Evolutionary conservation across 1,140 invertebrate genomes (phyloP).

Genomic region (Battus philenor): DNA sequence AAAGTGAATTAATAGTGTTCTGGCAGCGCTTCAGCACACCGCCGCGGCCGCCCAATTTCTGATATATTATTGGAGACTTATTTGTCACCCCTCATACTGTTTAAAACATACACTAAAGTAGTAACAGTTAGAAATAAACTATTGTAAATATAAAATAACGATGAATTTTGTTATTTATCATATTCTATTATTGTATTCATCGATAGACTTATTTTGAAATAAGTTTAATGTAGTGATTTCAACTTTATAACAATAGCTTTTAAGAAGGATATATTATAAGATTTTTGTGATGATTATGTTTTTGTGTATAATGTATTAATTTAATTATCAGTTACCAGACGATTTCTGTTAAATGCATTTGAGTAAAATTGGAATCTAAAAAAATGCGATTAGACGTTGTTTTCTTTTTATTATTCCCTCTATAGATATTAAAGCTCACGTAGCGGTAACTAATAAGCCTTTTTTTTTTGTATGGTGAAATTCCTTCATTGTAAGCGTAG

Average conservation of each 20-base stretch:
- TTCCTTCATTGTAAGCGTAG: constrained; percentile 62
- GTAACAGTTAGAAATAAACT: constrained; percentile 51
- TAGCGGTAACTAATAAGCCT: constrained; percentile 26
- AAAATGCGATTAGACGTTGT: constrained; percentile 62
- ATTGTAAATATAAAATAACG: constrained; percentile 65
- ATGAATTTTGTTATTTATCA: constrained; percentile 70
- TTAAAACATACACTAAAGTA: constrained; percentile 55
- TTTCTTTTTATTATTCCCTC: constrained; percentile 60
- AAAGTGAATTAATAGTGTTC: constrained; percentile 15
- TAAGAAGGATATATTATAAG: constrained; percentile 50
- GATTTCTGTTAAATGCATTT: constrained; percentile 62
- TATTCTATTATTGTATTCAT: constrained; percentile 66
- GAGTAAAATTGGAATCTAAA: constrained; percentile 64
- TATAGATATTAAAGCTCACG: constrained; percentile 23
- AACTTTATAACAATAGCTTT: constrained; percentile 56
- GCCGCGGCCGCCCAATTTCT: constrained; percentile 26
- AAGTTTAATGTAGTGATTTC: constrained; percentile 62
- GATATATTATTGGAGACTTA: constrained; percentile 55
- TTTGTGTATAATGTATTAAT: constrained; percentile 63
- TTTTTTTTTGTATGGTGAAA: constrained; percentile 31
- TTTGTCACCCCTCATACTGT: constrained; percentile 59
- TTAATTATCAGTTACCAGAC: constrained; percentile 66
- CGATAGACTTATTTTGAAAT: constrained; percentile 63
- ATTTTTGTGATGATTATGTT: constrained; percentile 57
- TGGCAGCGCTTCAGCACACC: not conserved